These are phyloP conservation scores for Peromyscus californicus DNA, from an alignment of 2,113 vertebrate species.

Conservation along the genomic window DNA sequence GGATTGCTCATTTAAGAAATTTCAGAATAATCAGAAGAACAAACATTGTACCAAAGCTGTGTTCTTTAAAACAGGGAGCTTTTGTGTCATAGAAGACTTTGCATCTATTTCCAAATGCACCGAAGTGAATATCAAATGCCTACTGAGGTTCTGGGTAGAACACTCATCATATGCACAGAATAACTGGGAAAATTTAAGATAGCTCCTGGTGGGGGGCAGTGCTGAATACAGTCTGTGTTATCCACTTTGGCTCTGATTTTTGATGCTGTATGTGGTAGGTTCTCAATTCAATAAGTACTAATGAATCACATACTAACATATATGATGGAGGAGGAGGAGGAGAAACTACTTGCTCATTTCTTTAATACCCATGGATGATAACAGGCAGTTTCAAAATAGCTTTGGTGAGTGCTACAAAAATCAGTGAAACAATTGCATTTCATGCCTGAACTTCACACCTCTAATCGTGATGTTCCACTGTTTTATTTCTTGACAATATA, in stretches of 20 bases:
- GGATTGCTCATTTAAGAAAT: conserved; percentile 60
- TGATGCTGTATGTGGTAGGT: neutral
- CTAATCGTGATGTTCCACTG: conserved; percentile 56
- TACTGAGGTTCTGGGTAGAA: neutral
- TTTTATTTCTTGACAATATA: conserved; percentile 62
- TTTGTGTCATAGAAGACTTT: neutral
- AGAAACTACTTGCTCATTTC: neutral
- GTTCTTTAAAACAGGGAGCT: neutral
- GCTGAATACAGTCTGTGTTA: neutral
- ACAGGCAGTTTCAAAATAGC: conserved; percentile 46
- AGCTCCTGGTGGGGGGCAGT: neutral
- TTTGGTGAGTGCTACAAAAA: conserved; percentile 57
- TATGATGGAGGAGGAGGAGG: too few species aligned
- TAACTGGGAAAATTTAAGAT: conserved; percentile 6
- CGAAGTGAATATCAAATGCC: conserved; percentile 27
- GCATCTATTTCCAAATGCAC: conserved; percentile 40
- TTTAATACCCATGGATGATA: conserved; percentile 4
- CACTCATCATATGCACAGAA: neutral
- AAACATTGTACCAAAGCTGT: neutral
- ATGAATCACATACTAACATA: neutral
- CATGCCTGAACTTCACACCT: conserved; percentile 66
- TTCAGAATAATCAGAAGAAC: conserved; percentile 65
- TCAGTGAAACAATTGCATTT: conserved; percentile 65
- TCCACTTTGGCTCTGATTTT: conserved; percentile 21
- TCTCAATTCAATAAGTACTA: neutral